Evolutionary conservation across 1,140 invertebrate genomes (phyloP), one percentile per base, ranked within the genome.

Genomic region (Drosophila pseudoananassae): DNA sequence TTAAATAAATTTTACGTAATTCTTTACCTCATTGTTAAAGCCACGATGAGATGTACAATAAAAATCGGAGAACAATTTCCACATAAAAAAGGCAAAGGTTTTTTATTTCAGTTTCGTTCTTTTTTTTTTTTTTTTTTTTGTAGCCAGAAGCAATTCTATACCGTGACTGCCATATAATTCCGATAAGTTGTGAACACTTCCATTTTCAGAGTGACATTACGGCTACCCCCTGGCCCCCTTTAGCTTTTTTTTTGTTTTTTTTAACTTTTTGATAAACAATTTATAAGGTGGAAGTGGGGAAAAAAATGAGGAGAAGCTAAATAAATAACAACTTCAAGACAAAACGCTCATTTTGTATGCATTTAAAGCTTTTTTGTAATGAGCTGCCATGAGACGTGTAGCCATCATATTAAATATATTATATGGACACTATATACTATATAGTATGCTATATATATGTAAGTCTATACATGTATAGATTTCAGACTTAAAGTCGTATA

Each of bases 331-430:
- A 50, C 69, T 75, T 71, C 46, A 53, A 79, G 45, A 76, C 45
- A 40, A 75, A 54, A 74, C 50, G 54, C 73, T 85, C 78, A 75
- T 85, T 85, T 85, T 72, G 64, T 87, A 85, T 85, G 82, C 81
- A 85, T 78, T 85, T 87, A 87, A 85, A 79, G 82, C 71, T 80
- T 77, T 76, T 81, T 76, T 81, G 63, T 84, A 85, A 80, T 80
- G 81, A 73, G 70, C 73, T 56, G 59, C 55, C 53, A 8, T 36
- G 25, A 36, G 63, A 61, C 38, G 40, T 56, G 55, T 56, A 71
- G 31, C 47, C 31, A 29, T 7, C 51, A 47, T 43, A 27, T 53
- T 56, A 15, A 56, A 50, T 59, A 14, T 8, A 2, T 20, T 31
- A 9, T n/a, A n/a, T n/a, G n/a, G n/a, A n/a, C n/a, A n/a, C n/a